These are phyloP conservation scores for Lasioglossum lativentre DNA, from an alignment of 2,888 invertebrate genomes.

Conservation along the genomic window DNA sequence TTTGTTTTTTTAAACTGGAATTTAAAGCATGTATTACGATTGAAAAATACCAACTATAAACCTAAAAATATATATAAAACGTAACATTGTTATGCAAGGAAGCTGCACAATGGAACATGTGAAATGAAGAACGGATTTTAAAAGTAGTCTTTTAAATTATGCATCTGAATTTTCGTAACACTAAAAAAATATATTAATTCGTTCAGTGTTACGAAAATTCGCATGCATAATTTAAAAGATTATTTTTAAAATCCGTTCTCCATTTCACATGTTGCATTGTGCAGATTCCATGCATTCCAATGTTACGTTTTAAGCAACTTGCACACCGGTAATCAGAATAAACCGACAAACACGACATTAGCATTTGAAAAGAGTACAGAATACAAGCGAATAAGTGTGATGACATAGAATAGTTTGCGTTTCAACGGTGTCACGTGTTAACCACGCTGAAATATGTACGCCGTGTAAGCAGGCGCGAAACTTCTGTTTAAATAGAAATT, in stretches of 20 bases:
- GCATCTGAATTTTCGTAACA: too few species aligned
- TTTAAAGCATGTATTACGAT: not conserved
- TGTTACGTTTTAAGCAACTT: not conserved
- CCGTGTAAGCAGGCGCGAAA: not conserved
- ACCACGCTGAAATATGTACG: not conserved
- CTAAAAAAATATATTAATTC: not conserved
- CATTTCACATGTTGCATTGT: not conserved
- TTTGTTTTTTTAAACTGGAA: not conserved
- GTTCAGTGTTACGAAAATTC: not conserved
- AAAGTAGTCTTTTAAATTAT: too few species aligned
- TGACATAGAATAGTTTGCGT: constrained; percentile 14
- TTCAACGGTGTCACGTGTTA: not conserved
- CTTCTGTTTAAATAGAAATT: constrained; percentile 33
- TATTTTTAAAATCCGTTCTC: not conserved
- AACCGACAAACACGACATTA: not conserved
- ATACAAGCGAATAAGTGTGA: not conserved
- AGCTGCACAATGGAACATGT: too few species aligned
- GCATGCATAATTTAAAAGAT: not conserved
- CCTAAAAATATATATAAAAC: too few species aligned
- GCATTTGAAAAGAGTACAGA: not conserved
- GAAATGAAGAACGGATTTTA: too few species aligned
- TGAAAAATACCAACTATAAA: too few species aligned
- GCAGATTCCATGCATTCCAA: not conserved
- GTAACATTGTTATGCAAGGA: too few species aligned
- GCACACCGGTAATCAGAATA: not conserved